A percentile compares a stretch with the other conserved stretches of the same genome.
These are phyloP conservation scores for Cebus imitator DNA, from an alignment of 2,113 vertebrate species.

Conservation along the genomic window DNA sequence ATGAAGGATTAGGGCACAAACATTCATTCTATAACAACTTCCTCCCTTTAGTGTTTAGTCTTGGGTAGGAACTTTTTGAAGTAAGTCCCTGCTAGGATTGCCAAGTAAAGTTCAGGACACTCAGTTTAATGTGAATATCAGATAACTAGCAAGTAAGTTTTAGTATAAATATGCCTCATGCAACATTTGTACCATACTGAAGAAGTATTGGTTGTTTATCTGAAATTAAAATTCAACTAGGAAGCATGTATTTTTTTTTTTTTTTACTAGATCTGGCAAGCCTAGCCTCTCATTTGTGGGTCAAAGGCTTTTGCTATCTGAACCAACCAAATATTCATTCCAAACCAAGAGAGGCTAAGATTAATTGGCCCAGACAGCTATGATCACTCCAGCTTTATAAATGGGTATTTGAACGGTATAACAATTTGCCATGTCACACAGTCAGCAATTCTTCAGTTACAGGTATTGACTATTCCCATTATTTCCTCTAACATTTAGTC, in stretches of 20 bases:
- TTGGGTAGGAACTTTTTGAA: background rate
- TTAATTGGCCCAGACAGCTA: background rate
- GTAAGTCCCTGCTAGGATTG: background rate
- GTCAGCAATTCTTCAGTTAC: background rate
- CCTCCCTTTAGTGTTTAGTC: background rate
- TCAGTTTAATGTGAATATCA: background rate
- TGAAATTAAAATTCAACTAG: background rate
- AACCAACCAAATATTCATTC: background rate
- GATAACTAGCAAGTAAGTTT: background rate
- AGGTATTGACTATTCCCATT: background rate
- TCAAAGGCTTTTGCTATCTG: background rate
- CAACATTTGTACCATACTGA: background rate
- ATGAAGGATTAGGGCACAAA: background rate
- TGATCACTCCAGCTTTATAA: background rate
- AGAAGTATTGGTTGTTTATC: background rate
- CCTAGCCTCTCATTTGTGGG: background rate
- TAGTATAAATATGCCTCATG: background rate
- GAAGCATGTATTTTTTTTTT: background rate
- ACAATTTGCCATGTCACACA: background rate
- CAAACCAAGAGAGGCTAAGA: background rate
- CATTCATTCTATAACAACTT: background rate
- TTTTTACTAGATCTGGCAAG: background rate
- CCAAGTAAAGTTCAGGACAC: background rate
- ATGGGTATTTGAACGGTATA: background rate
- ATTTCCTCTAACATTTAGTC: background rate